Percentiles rank a stretch among this genome's conserved stretches.
These are phyloP conservation scores for Chaitophorus viminalis DNA, from an alignment of 2,888 invertebrate genomes.

Conservation along the genomic window DNA sequence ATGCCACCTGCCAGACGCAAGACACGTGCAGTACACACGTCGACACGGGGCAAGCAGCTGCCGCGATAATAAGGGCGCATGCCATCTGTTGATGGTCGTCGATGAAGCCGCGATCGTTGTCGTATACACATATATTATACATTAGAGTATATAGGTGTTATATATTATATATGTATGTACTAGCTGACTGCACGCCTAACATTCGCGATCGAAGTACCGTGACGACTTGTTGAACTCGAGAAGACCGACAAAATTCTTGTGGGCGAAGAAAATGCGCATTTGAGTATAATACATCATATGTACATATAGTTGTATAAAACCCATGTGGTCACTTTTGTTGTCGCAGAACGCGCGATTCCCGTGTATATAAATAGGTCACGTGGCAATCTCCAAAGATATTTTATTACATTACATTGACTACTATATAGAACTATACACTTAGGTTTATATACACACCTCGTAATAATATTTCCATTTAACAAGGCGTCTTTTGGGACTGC, in stretches of 20 bases:
- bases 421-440: neutral
- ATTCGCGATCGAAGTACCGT: neutral
- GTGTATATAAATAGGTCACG: neutral
- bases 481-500: neutral
- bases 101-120: neutral
- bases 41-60: slow-evolving; percentile 36
- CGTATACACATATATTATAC: no score
- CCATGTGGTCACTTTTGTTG: neutral
- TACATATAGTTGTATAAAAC: neutral
- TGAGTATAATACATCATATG: neutral
- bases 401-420: neutral
- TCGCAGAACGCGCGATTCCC: neutral
- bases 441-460: neutral
- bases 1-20: slow-evolving; percentile 43
- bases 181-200: no score
- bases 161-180: neutral
- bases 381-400: neutral
- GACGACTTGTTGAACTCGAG: slow-evolving; percentile 46
- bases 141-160: neutral
- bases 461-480: slow-evolving; percentile 14
- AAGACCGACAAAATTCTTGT: slow-evolving; percentile 3
- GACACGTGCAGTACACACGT: slow-evolving; percentile 60
- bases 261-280: neutral
- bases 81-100: slow-evolving; percentile 56
- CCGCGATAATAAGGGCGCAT: slow-evolving; percentile 55